Base-by-base conservation (phyloP, 2,113 vertebrate genomes). In the Pseudopodoces humilis region DNA sequence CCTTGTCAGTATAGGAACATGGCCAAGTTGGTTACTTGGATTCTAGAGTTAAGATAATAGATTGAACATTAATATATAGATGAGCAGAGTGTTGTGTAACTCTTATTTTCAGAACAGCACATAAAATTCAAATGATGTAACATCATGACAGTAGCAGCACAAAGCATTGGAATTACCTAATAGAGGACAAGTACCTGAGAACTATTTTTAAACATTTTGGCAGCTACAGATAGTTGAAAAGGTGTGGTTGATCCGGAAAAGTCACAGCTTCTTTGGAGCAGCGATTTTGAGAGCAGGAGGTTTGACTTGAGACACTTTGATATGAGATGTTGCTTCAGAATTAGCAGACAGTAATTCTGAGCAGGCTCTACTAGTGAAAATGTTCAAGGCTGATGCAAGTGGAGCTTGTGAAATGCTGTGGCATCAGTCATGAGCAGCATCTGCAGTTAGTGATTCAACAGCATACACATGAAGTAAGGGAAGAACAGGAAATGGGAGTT, bases 401-500 rank as follows among this genome's bases (percentile, higher is more conserved):
- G 69, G 56, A 91, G 49, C 50, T 95, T 92, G 58, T 78, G 86
- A 94, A 90, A 86, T 41, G 62, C 62, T 92, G 52, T 87, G 70
- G 74, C 74, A 56, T 78, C 74, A 49, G 53, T 65, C 16, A 6
- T 70, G 82, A 60, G 46, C 50, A n/a, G 2, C 77, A 35, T 64
- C 35, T 88, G 64, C 83, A 83, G 18, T 69, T 24, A n/a, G 71
- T 86, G 58, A 90, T 94, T 95, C 91, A 95, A n/a, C 46, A 88
- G 22, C 30, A 15, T 55, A 35, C 19, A 28, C 44, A 41, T 67
- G 59, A 94, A 90, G 62, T 79, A 69, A 92, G 74, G 59, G 44
- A 69, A 69, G 92, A 83, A 28, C 88, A 92, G 94, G 94, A 97
- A 96, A 86, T 96, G 92, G 90, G 95, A 96, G 90, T 86, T 83